phyloP scores from a whole-genome alignment of 2,797 vertebrate genomes.

The Gallirallus australis region DNA sequence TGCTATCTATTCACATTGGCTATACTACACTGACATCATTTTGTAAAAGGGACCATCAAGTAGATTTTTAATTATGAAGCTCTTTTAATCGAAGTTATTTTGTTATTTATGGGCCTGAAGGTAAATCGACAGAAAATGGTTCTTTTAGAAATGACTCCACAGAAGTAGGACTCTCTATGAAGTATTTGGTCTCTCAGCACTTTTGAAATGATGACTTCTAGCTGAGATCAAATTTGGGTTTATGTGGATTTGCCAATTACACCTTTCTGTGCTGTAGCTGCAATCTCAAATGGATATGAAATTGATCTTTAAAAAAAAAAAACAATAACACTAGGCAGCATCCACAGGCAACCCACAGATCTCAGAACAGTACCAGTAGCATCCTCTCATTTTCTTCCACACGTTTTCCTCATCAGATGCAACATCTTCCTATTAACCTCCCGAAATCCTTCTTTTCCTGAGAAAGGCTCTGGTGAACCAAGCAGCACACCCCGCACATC shows the following conservation, averaged over 20 bases:
- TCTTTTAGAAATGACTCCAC: not conserved
- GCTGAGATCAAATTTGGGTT: not conserved
- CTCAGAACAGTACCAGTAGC: not conserved
- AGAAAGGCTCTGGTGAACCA: not conserved
- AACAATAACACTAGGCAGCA: not conserved
- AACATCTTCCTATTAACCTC: not conserved
- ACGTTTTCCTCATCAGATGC: not conserved
- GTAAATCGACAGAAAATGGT: not conserved
- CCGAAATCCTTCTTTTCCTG: not conserved
- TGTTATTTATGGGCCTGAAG: not conserved
- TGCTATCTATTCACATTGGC: not conserved
- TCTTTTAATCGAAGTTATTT: not conserved
- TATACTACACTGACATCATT: not conserved
- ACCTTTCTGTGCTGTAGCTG: not conserved
- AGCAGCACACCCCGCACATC: not conserved
- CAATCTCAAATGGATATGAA: not conserved
- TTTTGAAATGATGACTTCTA: not conserved
- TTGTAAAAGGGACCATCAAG: not conserved
- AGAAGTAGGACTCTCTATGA: not conserved
- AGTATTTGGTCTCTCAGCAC: not conserved
- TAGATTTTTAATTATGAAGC: not conserved
- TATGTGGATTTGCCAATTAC: not conserved
- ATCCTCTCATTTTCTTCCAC: not conserved
- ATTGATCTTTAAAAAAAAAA: not conserved
- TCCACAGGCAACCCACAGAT: not conserved